Base-by-base conservation (phyloP, 2,113 vertebrate genomes). In the Nothoprocta perdicaria region DNA sequence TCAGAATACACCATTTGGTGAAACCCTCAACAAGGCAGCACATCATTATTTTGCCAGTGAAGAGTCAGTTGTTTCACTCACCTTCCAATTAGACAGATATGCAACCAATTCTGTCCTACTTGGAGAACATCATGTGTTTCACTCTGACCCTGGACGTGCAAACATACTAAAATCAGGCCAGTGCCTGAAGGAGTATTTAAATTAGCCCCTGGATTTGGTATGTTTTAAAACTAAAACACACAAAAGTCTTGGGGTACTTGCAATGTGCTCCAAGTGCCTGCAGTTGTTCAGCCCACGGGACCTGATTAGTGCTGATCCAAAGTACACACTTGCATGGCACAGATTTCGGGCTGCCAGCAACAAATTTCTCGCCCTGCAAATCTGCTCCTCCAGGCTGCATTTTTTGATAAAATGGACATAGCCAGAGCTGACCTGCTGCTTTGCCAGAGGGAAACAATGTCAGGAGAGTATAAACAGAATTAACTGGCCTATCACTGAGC, bases 311-410 rank as follows among this genome's bases (percentile, higher is more conserved):
- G 5, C 12, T 27, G 69, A 29, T 15, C 16, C 26, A 26, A 40
- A 63, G 23, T 1, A 6, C 10, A 62, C 53, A 24, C 22, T n/a
- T 19, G 46, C 8, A 31, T 0, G 0, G 5, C 0, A 24, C 23
- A 65, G 24, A 61, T 12, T 21, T 0, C 11, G 5, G 8, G 5
- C 26, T 16, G 71, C 48, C 7, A 78, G 69, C 26, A 75, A 19
- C 53, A 81, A 16, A 38, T 18, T 52, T n/a, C 15, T 40, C 8
- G 9, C 19, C 29, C 38, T 19, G 23, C 40, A 43, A 40, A 58
- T 58, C 61, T 22, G 33, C 15, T 89, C 31, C 12, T 38, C 46
- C 41, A 55, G 38, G n/a, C 41, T 84, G 24, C n/a, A 10, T 14
- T 10, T 12, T 29, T 23, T 33, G 5, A 23, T 50, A 35, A 19